Base-by-base conservation (phyloP, 2,113 vertebrate species). In the Miniopterus natalensis region DNA sequence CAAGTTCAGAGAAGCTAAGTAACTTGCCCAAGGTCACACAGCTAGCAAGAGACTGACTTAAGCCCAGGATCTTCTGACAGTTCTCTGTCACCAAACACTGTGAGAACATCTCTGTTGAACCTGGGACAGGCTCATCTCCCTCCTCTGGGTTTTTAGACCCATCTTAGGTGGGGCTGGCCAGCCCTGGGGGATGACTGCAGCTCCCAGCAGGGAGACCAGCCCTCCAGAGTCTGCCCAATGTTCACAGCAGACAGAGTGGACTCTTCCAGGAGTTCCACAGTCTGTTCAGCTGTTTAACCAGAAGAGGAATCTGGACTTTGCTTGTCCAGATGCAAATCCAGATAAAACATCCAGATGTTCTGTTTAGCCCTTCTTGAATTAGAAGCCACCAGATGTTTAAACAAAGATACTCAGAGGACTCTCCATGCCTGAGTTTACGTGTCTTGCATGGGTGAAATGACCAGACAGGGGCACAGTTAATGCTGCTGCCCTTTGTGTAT, bases 231-330 rank as follows among this genome's bases (percentile, higher is more conserved):
- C 31, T 49, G 51, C 29, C 49, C 70, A 6, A 2, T 70, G 47
- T 83, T 80, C 31, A 5, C 9, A 57, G 59, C 8, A 18, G 18
- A 25, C 40, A 71, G 14, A 53, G 3, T 3, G 53, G 42, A 12
- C 18, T 93, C 29, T 59, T 84, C 3, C 1, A 0, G 25, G 51
- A 85, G 5, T 66, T 45, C 14, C 14, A 75, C 80, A 78, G 29
- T 51, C 96, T 92, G 42, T 80, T 93, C 36, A 55, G 47, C 65
- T 81, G 8, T 93, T 80, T 42, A 57, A 79, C 40, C 27, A 80
- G 51, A 47, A 0, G 1, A 66, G 3, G 53, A 21, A 93, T 65
- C 90, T 80, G 53, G 71, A 61, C 71, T 88, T 36, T 59, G 81
- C 66, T 93, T 57, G 74, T 78, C 45, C 61, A 31, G 81, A 71